Evolutionary conservation across 2,113 vertebrate species (phyloP).

Genomic region (Charina bottae): DNA sequence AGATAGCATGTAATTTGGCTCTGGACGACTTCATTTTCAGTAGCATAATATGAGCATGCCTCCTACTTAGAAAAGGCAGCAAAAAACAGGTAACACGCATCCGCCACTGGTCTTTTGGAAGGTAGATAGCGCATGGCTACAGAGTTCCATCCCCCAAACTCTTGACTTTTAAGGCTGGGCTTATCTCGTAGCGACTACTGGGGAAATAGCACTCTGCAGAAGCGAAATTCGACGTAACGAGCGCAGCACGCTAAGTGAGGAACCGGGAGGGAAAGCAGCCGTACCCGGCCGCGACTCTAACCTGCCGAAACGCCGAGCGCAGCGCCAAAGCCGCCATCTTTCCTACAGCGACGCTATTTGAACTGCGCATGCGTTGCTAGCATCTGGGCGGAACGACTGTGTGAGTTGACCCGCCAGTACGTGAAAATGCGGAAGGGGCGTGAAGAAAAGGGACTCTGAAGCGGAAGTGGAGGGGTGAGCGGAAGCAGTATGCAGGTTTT

Average conservation of each 20-base stretch:
- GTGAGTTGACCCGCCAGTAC: too few species aligned
- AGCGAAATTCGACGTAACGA: not conserved
- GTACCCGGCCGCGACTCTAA: conserved; percentile 40
- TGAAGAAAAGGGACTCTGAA: not conserved
- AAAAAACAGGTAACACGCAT: not conserved
- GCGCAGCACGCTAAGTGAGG: not conserved
- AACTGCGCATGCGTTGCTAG: rapidly evolving
- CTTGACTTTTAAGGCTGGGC: not conserved
- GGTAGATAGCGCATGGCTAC: not conserved
- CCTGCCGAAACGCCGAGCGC: conserved; percentile 62
- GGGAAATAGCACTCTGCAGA: not conserved
- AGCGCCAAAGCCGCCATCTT: conserved; percentile 64
- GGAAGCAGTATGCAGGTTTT: not conserved
- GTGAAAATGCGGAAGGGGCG: not conserved
- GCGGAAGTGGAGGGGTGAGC: not conserved
- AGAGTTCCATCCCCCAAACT: not conserved
- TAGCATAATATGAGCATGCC: not conserved
- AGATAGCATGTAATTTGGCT: not conserved
- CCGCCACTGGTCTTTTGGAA: not conserved
- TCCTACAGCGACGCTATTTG: rapidly evolving
- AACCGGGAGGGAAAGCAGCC: not conserved
- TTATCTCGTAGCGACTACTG: not conserved
- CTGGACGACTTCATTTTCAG: not conserved
- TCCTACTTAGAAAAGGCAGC: not conserved
- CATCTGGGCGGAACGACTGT: not conserved